phyloP scores from a whole-genome alignment of 2,113 vertebrate genomes.

The Cyprinodon brontotheroides region DNA sequence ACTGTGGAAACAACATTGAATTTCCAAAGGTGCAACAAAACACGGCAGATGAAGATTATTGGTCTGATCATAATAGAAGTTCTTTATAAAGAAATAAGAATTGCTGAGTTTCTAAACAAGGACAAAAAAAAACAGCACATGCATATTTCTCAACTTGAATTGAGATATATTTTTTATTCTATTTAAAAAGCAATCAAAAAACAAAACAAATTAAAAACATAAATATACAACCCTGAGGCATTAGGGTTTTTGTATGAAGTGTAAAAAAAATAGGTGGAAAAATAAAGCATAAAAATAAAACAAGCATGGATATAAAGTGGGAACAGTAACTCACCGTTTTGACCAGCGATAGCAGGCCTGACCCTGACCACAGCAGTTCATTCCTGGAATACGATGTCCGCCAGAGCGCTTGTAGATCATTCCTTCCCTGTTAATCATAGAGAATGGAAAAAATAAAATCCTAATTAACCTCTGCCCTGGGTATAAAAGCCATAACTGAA shows the following conservation, averaged over 20 bases:
- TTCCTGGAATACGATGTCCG: conserved; percentile 93
- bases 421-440: conserved; percentile 86
- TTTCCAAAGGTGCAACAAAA: too few species aligned
- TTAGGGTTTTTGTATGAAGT: neutral
- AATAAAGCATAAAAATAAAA: neutral
- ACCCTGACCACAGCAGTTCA: conserved; percentile 95
- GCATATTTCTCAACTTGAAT: too few species aligned
- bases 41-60: too few species aligned
- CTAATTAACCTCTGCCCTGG: neutral
- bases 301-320: neutral
- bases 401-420: conserved; percentile 96
- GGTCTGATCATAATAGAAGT: too few species aligned
- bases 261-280: conserved; percentile 2
- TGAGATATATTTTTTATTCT: too few species aligned
- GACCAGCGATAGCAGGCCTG: conserved; percentile 96
- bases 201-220: neutral
- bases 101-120: too few species aligned
- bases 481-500: neutral
- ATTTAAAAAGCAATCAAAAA: neutral
- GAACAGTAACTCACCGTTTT: conserved; percentile 84
- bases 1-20: too few species aligned
- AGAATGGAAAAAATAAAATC: neutral
- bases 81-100: too few species aligned
- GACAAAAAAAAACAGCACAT: too few species aligned
- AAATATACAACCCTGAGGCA: neutral